Percentiles rank a stretch among this genome's conserved stretches.
These are phyloP conservation scores for Scaptomyza reducta DNA, from an alignment of 2,888 invertebrate species.

Conservation along the genomic window DNA sequence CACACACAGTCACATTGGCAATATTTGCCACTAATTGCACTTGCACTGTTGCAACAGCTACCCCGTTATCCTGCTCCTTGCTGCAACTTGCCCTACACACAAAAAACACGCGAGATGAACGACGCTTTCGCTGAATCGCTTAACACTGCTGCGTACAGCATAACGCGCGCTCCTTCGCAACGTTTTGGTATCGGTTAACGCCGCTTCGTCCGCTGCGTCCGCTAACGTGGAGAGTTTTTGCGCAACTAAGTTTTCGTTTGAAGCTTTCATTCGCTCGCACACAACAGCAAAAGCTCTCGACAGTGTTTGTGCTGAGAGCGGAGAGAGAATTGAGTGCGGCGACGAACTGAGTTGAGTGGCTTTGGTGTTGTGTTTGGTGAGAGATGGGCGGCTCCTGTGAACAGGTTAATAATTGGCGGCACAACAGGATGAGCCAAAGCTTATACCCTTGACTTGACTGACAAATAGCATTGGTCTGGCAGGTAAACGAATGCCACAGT, in stretches of 20 bases:
- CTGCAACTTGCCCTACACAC: slow-evolving; percentile 21
- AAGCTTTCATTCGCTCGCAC: slow-evolving; percentile 56
- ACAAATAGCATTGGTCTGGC: slow-evolving; percentile 10
- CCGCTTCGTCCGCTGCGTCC: slow-evolving; percentile 43
- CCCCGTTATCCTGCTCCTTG: slow-evolving; percentile 26
- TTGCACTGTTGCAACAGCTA: slow-evolving; percentile 11
- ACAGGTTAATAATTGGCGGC: slow-evolving; percentile 32
- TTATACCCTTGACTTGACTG: slow-evolving; percentile 22
- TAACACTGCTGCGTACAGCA: slow-evolving; percentile 37
- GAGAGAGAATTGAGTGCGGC: slow-evolving; percentile 39
- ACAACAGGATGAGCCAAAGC: slow-evolving; percentile 34
- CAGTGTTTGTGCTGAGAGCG: slow-evolving; percentile 26
- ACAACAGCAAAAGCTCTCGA: slow-evolving; percentile 49
- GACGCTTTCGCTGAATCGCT: slow-evolving; percentile 29
- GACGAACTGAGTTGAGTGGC: slow-evolving; percentile 33
- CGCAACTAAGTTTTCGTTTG: slow-evolving; percentile 64
- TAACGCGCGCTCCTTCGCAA: slow-evolving; percentile 27
- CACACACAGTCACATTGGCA: slow-evolving; percentile 7
- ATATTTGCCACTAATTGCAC: slow-evolving; percentile 42
- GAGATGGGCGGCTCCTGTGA: slow-evolving; percentile 23
- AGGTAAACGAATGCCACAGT: slow-evolving; percentile 6
- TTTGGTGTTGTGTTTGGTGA: not conserved
- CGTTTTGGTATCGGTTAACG: slow-evolving; percentile 13
- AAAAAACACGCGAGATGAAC: slow-evolving; percentile 66
- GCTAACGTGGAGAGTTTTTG: slow-evolving; percentile 67